These are phyloP conservation scores for Phaetusa simplex DNA, from an alignment of 2,113 vertebrate species.

Conservation along the genomic window DNA sequence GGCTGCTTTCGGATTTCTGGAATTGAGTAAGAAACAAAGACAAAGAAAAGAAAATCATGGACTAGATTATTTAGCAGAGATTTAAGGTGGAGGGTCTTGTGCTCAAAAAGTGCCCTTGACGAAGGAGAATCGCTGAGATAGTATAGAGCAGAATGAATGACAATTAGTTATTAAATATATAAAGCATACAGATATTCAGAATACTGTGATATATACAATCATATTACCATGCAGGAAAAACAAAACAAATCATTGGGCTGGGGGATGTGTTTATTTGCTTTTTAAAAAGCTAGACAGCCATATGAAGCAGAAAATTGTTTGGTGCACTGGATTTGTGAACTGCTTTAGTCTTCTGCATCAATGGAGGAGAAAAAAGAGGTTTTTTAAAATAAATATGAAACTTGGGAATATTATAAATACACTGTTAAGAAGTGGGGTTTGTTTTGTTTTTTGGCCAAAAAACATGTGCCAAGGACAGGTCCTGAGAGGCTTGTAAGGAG, in stretches of 20 bases:
- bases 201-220: neutral
- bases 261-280: neutral
- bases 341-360: slow-evolving; percentile 40
- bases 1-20: neutral
- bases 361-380: neutral
- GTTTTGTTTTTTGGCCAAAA: neutral
- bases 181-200: neutral
- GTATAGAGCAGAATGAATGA: neutral
- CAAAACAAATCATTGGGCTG: neutral
- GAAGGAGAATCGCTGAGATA: neutral
- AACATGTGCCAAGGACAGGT: neutral
- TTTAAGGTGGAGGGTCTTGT: neutral
- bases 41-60: neutral
- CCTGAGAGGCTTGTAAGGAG: neutral
- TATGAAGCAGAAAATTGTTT: slow-evolving; percentile 71
- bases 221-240: neutral
- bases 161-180: neutral
- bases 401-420: slow-evolving; percentile 45
- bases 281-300: slow-evolving; percentile 45
- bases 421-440: neutral
- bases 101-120: neutral
- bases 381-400: neutral
- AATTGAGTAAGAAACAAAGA: neutral
- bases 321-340: neutral
- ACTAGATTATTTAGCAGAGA: neutral